Conservation (phyloP, 2,113 vertebrate species). For the Gobius niger region DNA sequence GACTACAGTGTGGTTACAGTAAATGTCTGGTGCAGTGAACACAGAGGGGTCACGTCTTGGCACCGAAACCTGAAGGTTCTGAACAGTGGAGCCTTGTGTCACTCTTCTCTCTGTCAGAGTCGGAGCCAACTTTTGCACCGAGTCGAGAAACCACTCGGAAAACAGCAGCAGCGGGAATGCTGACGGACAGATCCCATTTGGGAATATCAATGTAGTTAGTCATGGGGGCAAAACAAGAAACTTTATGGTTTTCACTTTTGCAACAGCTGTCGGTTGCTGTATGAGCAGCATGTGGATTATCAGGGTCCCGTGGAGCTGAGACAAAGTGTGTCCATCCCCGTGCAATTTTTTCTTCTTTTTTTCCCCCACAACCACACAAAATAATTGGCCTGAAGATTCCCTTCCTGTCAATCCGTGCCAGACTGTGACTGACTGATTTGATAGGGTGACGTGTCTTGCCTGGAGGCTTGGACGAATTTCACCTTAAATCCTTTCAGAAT, state of each 20-base stretch:
- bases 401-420: too few species aligned
- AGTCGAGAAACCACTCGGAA: slow-evolving; percentile 43
- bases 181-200: slow-evolving; percentile 32
- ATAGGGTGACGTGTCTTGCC: too few species aligned
- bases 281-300: slow-evolving; percentile 44
- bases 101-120: slow-evolving; percentile 24
- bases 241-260: slow-evolving; percentile 24
- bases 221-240: slow-evolving; percentile 10
- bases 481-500: too few species aligned
- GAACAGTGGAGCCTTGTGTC: slow-evolving; percentile 58
- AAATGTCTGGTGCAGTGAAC: slow-evolving; percentile 22
- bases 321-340: too few species aligned
- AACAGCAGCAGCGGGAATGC: slow-evolving; percentile 45
- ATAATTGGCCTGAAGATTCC: too few species aligned
- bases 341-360: too few species aligned
- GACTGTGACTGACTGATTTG: too few species aligned
- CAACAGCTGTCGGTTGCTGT: slow-evolving; percentile 60
- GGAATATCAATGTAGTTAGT: slow-evolving; percentile 22
- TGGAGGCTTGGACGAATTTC: too few species aligned
- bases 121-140: slow-evolving; percentile 55
- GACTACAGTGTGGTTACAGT: background rate
- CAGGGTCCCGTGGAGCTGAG: slow-evolving; percentile 15
- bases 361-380: too few species aligned
- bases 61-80: slow-evolving; percentile 24
- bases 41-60: slow-evolving; percentile 50